These are phyloP conservation scores for Lophotis ruficrista DNA, from an alignment of 2,113 vertebrate genomes.

Conservation along the genomic window DNA sequence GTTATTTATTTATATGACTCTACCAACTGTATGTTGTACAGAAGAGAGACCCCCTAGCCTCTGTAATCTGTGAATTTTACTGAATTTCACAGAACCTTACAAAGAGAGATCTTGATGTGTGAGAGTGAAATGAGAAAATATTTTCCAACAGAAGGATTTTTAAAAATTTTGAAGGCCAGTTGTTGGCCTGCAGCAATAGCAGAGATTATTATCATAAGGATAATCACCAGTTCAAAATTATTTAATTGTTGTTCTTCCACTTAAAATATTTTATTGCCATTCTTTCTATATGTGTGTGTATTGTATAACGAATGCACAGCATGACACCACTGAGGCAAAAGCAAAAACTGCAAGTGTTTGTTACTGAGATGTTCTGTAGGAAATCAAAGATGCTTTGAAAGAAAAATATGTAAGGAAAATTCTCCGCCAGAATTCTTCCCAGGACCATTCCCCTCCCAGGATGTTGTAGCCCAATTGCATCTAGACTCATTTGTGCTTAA, in stretches of 20 bases:
- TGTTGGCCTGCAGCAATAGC: not conserved
- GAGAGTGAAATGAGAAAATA: not conserved
- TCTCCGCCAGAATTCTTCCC: not conserved
- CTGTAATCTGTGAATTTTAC: not conserved
- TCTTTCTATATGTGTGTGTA: not conserved
- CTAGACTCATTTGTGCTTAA: not conserved
- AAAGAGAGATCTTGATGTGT: not conserved
- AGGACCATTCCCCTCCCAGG: not conserved
- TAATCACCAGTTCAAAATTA: not conserved
- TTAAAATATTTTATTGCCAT: not conserved
- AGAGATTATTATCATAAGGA: not conserved
- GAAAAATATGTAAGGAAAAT: not conserved
- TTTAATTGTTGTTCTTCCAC: not conserved
- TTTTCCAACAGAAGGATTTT: not conserved
- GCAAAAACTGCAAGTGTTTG: not conserved
- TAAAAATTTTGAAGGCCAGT: not conserved
- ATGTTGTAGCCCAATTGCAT: not conserved
- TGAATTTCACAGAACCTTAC: not conserved
- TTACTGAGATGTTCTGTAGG: not conserved
- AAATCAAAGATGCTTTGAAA: not conserved
- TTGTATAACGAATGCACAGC: not conserved
- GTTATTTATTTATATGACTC: not conserved
- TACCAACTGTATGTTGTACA: not conserved
- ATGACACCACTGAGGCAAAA: not conserved
- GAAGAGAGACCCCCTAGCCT: not conserved